A percentile compares a stretch with the other conserved stretches of the same genome.
These are phyloP conservation scores for Eubasilissa regina DNA, from an alignment of 1,140 invertebrate species.

Conservation along the genomic window DNA sequence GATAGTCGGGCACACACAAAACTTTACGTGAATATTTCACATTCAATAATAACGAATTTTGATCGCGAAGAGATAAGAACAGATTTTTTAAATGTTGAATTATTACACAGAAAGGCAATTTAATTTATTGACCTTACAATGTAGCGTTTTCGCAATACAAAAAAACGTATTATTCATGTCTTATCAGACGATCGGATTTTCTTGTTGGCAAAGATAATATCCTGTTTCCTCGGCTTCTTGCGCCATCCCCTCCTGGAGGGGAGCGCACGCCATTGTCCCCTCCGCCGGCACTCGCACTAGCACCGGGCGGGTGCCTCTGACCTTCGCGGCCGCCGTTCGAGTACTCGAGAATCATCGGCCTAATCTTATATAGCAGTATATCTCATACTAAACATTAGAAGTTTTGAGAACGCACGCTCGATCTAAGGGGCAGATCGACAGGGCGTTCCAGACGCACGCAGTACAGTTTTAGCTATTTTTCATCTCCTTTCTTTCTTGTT, in stretches of 20 bases:
- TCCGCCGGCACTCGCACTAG: background rate
- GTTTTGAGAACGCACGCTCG: no score
- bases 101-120: slow-evolving; percentile 1
- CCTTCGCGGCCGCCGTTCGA: background rate
- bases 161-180: slow-evolving; percentile 13
- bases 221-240: slow-evolving; percentile 13
- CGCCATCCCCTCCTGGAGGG: background rate
- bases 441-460: no score
- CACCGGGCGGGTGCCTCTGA: background rate
- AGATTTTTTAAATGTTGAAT: background rate
- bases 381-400: background rate
- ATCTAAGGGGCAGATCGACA: no score
- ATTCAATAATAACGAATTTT: no score
- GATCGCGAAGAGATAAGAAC: slow-evolving; percentile 6
- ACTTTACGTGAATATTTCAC: no score
- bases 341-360: background rate
- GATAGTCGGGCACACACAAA: no score
- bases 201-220: slow-evolving; percentile 33
- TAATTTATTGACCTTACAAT: slow-evolving; percentile 14
- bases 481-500: no score
- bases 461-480: no score
- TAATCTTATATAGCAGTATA: background rate
- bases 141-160: slow-evolving; percentile 14
- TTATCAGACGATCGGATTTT: slow-evolving; percentile 26
- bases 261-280: slow-evolving; percentile 3